A percentile compares a stretch with the other conserved stretches of the same genome.
These are phyloP conservation scores for Nomada hirtipes DNA, from an alignment of 2,888 invertebrate genomes.

Conservation along the genomic window DNA sequence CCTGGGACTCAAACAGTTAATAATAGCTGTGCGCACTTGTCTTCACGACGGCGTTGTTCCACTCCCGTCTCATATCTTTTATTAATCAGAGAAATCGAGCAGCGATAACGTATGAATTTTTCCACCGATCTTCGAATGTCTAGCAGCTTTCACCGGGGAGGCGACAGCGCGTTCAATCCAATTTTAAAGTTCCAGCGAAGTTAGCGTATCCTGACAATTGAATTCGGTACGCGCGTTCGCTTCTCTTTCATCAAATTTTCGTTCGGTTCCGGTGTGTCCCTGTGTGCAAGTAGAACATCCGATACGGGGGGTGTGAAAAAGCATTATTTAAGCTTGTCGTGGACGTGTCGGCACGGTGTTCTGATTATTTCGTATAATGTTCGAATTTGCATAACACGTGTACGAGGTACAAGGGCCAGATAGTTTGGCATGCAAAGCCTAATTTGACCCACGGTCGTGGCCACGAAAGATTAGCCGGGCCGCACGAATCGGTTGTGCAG, in stretches of 20 bases:
- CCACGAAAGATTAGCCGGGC: conserved; percentile 54
- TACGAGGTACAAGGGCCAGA: conserved; percentile 26
- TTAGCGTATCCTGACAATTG: not conserved
- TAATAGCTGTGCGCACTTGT: too few species aligned
- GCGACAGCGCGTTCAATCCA: conserved; percentile 19
- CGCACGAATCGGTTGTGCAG: conserved; percentile 36
- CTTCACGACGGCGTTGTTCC: too few species aligned
- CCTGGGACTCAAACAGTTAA: too few species aligned
- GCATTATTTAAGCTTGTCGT: conserved; percentile 12
- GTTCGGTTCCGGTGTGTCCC: not conserved
- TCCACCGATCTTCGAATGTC: conserved; percentile 25
- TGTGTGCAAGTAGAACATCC: not conserved
- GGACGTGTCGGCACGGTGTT: conserved; percentile 32
- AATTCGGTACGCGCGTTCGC: conserved; percentile 11
- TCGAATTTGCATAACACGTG: conserved; percentile 49
- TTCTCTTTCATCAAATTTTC: conserved; percentile 13
- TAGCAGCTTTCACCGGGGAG: conserved; percentile 28
- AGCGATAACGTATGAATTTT: conserved; percentile 28
- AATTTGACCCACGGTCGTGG: conserved; percentile 44
- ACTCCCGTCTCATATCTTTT: conserved; percentile 38
- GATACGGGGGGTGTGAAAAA: conserved; percentile 42
- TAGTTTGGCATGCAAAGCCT: conserved; percentile 50
- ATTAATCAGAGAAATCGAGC: not conserved
- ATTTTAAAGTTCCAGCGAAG: conserved; percentile 22
- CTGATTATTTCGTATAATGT: conserved; percentile 50